Percentiles rank a stretch among this genome's conserved stretches.
Conservation (phyloP, 2,888 invertebrate genomes). For the Dryadula phaetusa region DNA sequence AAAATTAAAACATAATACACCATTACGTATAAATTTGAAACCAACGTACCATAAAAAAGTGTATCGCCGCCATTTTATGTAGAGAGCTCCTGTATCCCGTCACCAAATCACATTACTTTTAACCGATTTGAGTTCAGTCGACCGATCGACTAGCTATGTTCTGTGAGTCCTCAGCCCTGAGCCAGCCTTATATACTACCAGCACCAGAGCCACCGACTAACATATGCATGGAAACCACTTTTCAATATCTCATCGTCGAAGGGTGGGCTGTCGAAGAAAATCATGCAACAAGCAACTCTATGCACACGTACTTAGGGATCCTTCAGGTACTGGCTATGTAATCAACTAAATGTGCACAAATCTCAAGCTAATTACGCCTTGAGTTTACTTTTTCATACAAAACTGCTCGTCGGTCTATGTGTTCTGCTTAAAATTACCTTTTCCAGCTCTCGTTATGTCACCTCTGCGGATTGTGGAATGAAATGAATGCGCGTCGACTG, state of each 20-base stretch:
- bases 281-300: conserved; percentile 3
- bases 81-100: conserved; percentile 43
- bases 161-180: conserved; percentile 46
- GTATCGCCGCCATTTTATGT: conserved; percentile 50
- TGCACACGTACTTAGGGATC: neutral
- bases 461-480: conserved; percentile 16
- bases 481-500: neutral
- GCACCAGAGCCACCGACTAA: conserved; percentile 12
- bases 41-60: conserved; percentile 50
- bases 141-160: conserved; percentile 50
- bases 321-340: neutral
- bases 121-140: conserved; percentile 43
- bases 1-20: neutral
- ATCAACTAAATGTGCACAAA: conserved; percentile 7
- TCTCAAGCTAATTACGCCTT: conserved; percentile 13
- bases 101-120: conserved; percentile 58
- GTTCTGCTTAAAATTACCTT: conserved; percentile 18
- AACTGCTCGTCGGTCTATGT: conserved; percentile 6
- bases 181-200: conserved; percentile 51
- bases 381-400: conserved; percentile 11
- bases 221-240: conserved; percentile 29
- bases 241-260: conserved; percentile 31
- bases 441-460: conserved; percentile 13
- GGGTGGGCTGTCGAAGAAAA: conserved; percentile 13
- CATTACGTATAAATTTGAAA: neutral